A percentile compares a stretch with the other conserved stretches of the same genome.
These are phyloP conservation scores for Glomeris marginata DNA, from an alignment of 2,888 invertebrate species.

Conservation along the genomic window DNA sequence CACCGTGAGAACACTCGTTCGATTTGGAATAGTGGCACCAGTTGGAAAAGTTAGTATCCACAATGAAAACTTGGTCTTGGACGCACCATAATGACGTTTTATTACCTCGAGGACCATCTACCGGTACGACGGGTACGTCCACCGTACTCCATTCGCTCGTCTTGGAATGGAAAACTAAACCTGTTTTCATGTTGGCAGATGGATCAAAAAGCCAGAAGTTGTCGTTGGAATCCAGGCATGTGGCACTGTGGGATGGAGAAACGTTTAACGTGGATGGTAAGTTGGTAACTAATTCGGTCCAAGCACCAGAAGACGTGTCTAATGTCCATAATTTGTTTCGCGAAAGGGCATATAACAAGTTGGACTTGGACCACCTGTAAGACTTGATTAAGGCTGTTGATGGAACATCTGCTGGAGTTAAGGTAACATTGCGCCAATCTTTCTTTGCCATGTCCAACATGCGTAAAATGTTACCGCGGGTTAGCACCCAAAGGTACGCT, in stretches of 20 bases:
- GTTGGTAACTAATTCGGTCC: background rate
- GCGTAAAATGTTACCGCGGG: background rate
- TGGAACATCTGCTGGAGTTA: background rate
- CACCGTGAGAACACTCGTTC: no score
- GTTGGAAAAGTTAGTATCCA: background rate
- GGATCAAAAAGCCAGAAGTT: background rate
- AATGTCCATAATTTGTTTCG: background rate
- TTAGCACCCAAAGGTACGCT: background rate
- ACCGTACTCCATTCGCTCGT: background rate
- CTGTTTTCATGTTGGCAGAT: no score
- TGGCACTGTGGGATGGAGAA: background rate
- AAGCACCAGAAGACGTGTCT: background rate
- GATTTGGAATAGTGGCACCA: no score
- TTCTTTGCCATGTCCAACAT: background rate
- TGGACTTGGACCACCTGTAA: no score
- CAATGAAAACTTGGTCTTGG: background rate
- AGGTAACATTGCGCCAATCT: background rate
- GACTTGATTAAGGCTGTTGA: no score
- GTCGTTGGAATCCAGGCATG: background rate
- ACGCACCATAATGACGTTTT: background rate
- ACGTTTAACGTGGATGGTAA: background rate
- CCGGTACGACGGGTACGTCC: background rate
- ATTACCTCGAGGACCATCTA: no score
- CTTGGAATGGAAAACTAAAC: background rate
- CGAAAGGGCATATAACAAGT: background rate